Evolutionary conservation across 2,888 invertebrate species (phyloP).

Genomic region (Physocephala rufipes): DNA sequence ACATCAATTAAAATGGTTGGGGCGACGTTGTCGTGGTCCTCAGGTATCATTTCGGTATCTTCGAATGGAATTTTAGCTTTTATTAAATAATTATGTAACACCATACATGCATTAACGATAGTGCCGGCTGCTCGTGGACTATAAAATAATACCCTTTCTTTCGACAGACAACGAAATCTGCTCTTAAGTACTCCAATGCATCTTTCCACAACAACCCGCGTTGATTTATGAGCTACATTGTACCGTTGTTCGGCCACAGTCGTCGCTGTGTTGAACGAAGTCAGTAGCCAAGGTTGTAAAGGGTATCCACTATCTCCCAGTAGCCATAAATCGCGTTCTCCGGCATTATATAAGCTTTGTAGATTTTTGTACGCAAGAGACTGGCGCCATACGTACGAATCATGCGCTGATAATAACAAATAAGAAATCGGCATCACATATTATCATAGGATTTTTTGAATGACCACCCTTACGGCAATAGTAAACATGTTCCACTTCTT

Average conservation of each 20-base stretch:
- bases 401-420: constrained; percentile 20
- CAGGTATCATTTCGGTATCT: neutral
- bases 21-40: neutral
- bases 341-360: constrained; percentile 13
- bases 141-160: constrained; percentile 16
- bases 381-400: constrained; percentile 31
- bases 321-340: constrained; percentile 34
- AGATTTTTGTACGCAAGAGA: neutral
- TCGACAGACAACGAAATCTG: constrained; percentile 22
- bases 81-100: constrained; percentile 16
- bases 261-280: constrained; percentile 6
- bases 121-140: constrained; percentile 1
- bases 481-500: constrained; percentile 31
- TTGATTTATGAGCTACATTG: constrained; percentile 33
- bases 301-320: constrained; percentile 40
- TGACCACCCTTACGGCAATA: constrained; percentile 35
- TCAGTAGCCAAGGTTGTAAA: constrained; percentile 22
- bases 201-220: constrained; percentile 10
- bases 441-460: constrained; percentile 35
- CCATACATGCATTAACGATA: constrained; percentile 19
- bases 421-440: constrained; percentile 36
- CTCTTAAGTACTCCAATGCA: constrained; percentile 24
- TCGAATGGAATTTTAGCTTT: constrained; percentile 2
- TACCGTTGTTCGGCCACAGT: constrained; percentile 26
- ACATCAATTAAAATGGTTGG: too few species aligned